Base-by-base conservation (phyloP, 2,113 vertebrate species). In the Amphilophus citrinellus region DNA sequence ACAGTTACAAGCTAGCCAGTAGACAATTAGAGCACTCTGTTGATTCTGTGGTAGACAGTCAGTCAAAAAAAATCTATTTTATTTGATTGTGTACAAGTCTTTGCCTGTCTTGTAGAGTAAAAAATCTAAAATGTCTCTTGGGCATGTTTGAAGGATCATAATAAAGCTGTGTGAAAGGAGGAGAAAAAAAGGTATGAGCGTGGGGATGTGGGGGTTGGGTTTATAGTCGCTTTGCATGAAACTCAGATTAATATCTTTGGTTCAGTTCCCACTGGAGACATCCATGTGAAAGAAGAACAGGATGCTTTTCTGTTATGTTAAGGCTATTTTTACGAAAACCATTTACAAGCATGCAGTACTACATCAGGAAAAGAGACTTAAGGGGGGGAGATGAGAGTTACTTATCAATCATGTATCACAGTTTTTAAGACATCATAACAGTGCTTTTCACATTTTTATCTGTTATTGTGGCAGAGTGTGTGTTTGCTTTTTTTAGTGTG, bases 101-200 rank as follows among this genome's bases (percentile, higher is more conserved):
- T 56, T 73, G 68, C 20, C 27, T 56, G 47, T 56, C 27, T 56
- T 56, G 6, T 73, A 56, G 27, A 73, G 18, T 73, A 3, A 56
- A 73, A 73, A 73, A n/a, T 56, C 77, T 92, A 78, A 77, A 79
- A 53, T 77, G 81, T 92, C 92, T 93, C 88, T 10, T 73, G 91
- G 86, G 84, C 86, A 85, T 90, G 76, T 91, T 90, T 80, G 77
- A 58, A 81, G 63, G 71, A 90, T 85, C 81, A 90, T 84, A 85
- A 93, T 85, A 89, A 90, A 87, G 83, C 15, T 86, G 47, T 56
- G 30, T 83, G 65, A 89, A 57, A 86, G 61, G 30, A 84, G 75
- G 62, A 82, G 61, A 89, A 91, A 60, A 60, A 87, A 80, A 88
- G 78, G 62, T 82, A 78, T 82, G 89, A 85, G 84, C 61, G 82